These are phyloP conservation scores for Cherax destructor DNA, from an alignment of 1,140 invertebrate genomes.

Conservation along the genomic window DNA sequence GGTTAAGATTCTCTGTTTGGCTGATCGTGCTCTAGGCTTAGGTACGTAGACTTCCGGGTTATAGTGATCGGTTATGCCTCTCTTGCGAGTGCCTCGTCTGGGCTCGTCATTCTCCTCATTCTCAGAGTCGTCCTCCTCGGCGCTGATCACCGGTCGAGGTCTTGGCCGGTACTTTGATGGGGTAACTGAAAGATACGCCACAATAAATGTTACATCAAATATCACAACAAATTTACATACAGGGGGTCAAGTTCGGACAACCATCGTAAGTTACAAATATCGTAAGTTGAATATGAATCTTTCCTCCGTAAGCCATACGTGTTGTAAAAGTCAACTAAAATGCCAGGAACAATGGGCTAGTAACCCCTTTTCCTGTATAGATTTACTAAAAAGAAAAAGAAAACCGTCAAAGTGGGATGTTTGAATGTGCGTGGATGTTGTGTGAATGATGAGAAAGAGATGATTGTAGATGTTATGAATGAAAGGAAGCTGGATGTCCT, in stretches of 20 bases:
- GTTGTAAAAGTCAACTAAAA: too few relatives aligned
- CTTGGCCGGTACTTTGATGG: slow-evolving; percentile 55
- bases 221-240: background rate
- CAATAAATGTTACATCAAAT: background rate
- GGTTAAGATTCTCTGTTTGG: slow-evolving; percentile 52
- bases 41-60: slow-evolving; percentile 27
- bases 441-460: too few relatives aligned
- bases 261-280: too few relatives aligned
- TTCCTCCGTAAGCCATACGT: too few relatives aligned
- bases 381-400: too few relatives aligned
- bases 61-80: slow-evolving; percentile 33
- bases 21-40: slow-evolving; percentile 38
- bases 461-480: too few relatives aligned
- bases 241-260: background rate
- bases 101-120: slow-evolving; percentile 60
- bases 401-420: too few relatives aligned
- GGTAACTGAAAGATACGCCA: slow-evolving; percentile 24
- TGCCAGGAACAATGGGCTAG: too few relatives aligned
- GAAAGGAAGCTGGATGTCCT: too few relatives aligned
- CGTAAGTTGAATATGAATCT: too few relatives aligned
- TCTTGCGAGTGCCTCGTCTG: slow-evolving; percentile 41
- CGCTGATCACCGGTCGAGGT: slow-evolving; percentile 6
- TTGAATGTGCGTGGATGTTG: too few relatives aligned
- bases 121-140: slow-evolving; percentile 50
- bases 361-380: too few relatives aligned